Evolutionary conservation across 2,888 invertebrate genomes (phyloP).

Genomic region (Plebejus argus): DNA sequence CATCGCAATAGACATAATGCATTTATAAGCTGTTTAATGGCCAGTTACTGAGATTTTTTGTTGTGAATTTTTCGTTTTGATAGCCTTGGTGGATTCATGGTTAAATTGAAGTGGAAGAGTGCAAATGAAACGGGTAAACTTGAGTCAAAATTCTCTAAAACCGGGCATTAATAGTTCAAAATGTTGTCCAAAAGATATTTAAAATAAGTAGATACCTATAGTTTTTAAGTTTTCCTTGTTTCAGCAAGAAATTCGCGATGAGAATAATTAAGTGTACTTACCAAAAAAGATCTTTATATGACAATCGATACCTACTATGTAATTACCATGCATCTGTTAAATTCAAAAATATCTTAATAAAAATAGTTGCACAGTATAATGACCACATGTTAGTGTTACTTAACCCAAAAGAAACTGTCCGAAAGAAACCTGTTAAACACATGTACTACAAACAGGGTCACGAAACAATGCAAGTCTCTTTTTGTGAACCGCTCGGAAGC

Average conservation of each 20-base stretch:
- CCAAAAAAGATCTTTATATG: neutral
- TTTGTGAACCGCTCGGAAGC: conserved; percentile 68
- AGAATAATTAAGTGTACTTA: neutral
- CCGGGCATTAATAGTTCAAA: neutral
- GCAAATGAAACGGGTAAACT: neutral
- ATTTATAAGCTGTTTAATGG: neutral
- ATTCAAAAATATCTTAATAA: neutral
- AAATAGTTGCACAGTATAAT: conserved; percentile 3
- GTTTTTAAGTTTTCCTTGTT: neutral
- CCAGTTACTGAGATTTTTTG: neutral
- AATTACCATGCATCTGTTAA: conserved; percentile 13
- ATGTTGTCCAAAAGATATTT: neutral
- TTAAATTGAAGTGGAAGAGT: neutral
- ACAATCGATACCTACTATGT: neutral
- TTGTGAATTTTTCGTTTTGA: neutral
- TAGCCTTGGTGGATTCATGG: neutral
- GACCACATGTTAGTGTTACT: conserved; percentile 18
- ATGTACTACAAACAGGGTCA: conserved; percentile 55
- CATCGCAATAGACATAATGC: conserved; percentile 4
- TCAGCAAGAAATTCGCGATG: neutral
- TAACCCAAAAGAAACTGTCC: conserved; percentile 27
- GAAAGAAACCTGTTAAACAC: conserved; percentile 69
- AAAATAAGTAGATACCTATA: neutral
- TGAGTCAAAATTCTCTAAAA: neutral
- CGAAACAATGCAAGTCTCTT: conserved; percentile 65